phyloP scores from a whole-genome alignment of 2,113 vertebrate species.

The Bufo gargarizans region DNA sequence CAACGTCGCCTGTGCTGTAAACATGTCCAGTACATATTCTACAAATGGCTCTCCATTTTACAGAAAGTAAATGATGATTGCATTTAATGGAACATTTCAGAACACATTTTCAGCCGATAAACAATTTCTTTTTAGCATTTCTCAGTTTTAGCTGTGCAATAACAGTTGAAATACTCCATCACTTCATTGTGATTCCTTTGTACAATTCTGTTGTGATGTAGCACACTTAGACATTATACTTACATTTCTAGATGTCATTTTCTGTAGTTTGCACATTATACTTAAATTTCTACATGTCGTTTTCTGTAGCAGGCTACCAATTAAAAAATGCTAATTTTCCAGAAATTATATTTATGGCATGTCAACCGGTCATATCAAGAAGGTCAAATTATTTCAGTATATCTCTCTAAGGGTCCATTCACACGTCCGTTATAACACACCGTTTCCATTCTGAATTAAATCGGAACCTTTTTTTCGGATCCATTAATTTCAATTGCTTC shows the following conservation, averaged over 20 bases:
- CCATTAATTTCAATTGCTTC: too few relatives aligned
- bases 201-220: not conserved
- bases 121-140: not conserved
- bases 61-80: slow-evolving; percentile 27
- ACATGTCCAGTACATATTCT: slow-evolving; percentile 16
- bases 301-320: too few relatives aligned
- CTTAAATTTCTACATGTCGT: too few relatives aligned
- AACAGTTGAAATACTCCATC: not conserved
- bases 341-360: not conserved
- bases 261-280: not conserved
- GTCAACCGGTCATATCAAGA: too few relatives aligned
- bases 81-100: slow-evolving; percentile 17
- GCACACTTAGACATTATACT: not conserved
- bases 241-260: not conserved
- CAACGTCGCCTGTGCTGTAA: not conserved
- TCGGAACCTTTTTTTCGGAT: too few relatives aligned
- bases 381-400: too few relatives aligned
- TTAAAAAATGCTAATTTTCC: too few relatives aligned
- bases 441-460: too few relatives aligned
- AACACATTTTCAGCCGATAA: not conserved
- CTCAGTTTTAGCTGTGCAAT: not conserved
- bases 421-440: too few relatives aligned
- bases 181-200: not conserved
- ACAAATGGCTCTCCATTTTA: slow-evolving; percentile 19
- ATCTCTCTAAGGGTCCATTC: too few relatives aligned